phyloP scores from a whole-genome alignment of 2,797 vertebrate genomes.

The Hydrolagus colliei region DNA sequence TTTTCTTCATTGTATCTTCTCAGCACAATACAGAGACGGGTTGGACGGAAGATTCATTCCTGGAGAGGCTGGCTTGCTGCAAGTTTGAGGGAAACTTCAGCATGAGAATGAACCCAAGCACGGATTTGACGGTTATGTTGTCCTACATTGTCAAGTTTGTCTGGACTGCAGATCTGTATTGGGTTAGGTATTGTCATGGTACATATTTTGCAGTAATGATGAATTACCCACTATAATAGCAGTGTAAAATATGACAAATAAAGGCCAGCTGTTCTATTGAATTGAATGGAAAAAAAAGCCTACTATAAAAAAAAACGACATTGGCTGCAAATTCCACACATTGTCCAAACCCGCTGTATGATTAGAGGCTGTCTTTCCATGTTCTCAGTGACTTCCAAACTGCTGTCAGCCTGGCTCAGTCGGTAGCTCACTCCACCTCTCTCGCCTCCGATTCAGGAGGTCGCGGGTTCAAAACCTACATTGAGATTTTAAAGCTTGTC shows the following conservation, averaged over 20 bases:
- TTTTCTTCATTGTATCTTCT: too few species aligned
- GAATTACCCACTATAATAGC: conserved; percentile 13
- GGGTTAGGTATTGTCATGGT: conserved; percentile 6
- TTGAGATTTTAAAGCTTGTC: too few species aligned
- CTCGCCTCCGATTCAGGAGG: too few species aligned
- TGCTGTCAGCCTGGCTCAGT: background rate
- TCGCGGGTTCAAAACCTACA: too few species aligned
- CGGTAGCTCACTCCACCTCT: too few species aligned
- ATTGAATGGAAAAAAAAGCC: conserved; percentile 15
- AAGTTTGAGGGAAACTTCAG: too few species aligned
- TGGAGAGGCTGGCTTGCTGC: too few species aligned
- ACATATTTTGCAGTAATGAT: conserved; percentile 22
- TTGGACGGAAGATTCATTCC: too few species aligned
- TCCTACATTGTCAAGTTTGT: background rate
- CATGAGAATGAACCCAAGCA: too few species aligned
- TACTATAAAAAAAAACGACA: conserved; percentile 21
- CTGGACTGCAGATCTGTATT: conserved; percentile 19
- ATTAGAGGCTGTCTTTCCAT: background rate
- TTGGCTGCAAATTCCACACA: background rate
- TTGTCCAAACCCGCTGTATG: background rate
- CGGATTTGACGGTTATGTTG: conserved; percentile 11
- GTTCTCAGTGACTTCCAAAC: background rate
- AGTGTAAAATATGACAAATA: conserved; percentile 25
- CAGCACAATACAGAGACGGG: too few species aligned
- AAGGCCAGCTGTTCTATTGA: background rate